These are phyloP conservation scores for Geotrypetes seraphini DNA, from an alignment of 2,797 vertebrate species.

Conservation along the genomic window DNA sequence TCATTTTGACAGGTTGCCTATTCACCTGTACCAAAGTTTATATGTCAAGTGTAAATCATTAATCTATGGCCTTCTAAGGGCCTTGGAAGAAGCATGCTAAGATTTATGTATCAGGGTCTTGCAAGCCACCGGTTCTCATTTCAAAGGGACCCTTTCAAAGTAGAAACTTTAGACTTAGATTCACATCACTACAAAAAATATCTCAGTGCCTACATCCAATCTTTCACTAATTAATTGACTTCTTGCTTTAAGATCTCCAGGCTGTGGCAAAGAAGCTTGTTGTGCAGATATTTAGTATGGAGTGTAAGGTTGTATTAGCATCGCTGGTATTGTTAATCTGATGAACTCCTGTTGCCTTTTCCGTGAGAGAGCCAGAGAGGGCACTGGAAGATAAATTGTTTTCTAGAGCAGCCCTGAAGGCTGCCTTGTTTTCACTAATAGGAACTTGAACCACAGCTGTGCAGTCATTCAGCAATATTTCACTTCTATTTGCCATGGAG, in stretches of 20 bases:
- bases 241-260: too few relatives aligned
- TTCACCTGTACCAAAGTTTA: background rate
- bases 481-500: constrained; percentile 13
- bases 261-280: too few relatives aligned
- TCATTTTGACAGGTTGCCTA: too few relatives aligned
- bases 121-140: constrained; percentile 4
- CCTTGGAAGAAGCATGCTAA: background rate
- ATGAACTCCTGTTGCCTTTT: background rate
- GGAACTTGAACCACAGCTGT: constrained; percentile 2
- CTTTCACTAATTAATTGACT: too few relatives aligned
- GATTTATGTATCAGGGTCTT: constrained; percentile 9
- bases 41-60: constrained; percentile 7
- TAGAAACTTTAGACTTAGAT: too few relatives aligned
- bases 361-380: constrained; percentile 1
- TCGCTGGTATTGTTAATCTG: too few relatives aligned
- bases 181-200: too few relatives aligned
- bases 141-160: background rate
- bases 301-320: too few relatives aligned
- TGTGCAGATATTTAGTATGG: too few relatives aligned
- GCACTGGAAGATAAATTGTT: constrained; percentile 14
- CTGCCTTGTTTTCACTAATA: constrained; percentile 4
- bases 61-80: background rate
- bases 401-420: background rate
- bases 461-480: background rate
- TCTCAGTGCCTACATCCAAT: too few relatives aligned